Conservation (phyloP, 2,888 invertebrate genomes). For the Ommatoiulus sabulosus region DNA sequence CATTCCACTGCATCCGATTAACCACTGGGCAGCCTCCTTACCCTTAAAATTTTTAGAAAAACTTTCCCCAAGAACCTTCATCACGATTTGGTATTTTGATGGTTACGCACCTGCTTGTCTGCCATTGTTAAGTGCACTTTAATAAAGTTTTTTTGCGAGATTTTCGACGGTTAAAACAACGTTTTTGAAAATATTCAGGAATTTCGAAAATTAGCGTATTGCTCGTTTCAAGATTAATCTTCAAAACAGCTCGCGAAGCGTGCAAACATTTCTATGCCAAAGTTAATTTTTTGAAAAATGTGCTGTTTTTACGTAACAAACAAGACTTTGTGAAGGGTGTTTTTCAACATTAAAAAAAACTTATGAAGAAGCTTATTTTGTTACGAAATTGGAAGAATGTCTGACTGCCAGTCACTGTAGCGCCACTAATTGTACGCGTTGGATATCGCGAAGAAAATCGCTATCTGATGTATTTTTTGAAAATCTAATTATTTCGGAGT, state of each 20-base stretch:
- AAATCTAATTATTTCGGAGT: background rate
- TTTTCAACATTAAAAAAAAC: background rate
- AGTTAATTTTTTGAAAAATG: background rate
- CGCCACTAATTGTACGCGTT: background rate
- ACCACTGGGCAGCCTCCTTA: conserved; percentile 20
- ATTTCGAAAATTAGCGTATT: conserved; percentile 17
- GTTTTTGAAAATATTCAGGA: conserved; percentile 18
- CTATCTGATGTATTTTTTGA: background rate
- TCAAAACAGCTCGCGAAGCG: background rate
- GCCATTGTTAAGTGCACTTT: conserved; percentile 21
- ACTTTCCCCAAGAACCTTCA: conserved; percentile 4
- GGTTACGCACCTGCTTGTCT: conserved; percentile 44
- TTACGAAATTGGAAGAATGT: background rate
- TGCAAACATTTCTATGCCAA: background rate
- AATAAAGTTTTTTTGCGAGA: background rate
- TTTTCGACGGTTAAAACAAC: background rate
- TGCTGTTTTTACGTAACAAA: background rate
- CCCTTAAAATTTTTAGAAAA: background rate
- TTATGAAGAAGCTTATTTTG: background rate
- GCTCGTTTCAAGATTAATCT: background rate
- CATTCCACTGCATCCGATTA: conserved; percentile 45
- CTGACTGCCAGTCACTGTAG: background rate
- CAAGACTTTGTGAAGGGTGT: background rate
- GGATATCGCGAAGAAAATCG: background rate
- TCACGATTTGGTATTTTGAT: conserved; percentile 38